phyloP scores from a whole-genome alignment of 2,113 vertebrate genomes.

The Neomonachus schauinslandi region DNA sequence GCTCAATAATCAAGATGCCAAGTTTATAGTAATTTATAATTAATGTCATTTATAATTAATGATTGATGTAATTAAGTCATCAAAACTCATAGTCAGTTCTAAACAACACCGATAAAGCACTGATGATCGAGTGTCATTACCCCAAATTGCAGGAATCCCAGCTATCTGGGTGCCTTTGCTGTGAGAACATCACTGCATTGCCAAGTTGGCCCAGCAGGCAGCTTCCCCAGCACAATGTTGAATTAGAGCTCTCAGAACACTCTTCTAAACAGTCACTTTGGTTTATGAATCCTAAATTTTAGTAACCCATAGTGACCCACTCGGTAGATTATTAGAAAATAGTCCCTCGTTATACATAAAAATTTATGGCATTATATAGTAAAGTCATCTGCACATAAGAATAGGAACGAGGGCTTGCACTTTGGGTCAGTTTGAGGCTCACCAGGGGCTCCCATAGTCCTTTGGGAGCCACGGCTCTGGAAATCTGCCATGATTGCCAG shows the following conservation, averaged over 20 bases:
- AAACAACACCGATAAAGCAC: neutral
- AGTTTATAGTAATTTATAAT: slow-evolving; percentile 30
- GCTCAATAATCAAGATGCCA: slow-evolving; percentile 15
- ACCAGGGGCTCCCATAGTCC: neutral
- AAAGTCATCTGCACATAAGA: neutral
- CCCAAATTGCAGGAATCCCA: neutral
- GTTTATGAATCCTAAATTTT: neutral
- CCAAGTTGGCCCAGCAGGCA: neutral
- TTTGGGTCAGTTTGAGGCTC: neutral
- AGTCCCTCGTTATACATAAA: neutral
- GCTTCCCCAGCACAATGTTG: neutral
- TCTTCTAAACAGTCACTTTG: neutral
- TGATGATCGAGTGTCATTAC: neutral
- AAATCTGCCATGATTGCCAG: neutral
- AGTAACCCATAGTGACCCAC: neutral
- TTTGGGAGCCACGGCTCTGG: neutral
- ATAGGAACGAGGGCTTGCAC: neutral
- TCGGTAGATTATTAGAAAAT: neutral
- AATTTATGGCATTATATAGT: neutral
- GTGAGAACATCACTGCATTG: accelerated
- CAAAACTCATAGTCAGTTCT: neutral
- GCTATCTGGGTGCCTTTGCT: accelerated
- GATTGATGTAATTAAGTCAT: slow-evolving; percentile 20
- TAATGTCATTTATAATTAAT: slow-evolving; percentile 39
- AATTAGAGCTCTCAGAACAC: neutral